Percentiles rank a stretch among this genome's conserved stretches.
phyloP scores from a whole-genome alignment of 2,113 vertebrate genomes.

The Corythornis vintsioides region DNA sequence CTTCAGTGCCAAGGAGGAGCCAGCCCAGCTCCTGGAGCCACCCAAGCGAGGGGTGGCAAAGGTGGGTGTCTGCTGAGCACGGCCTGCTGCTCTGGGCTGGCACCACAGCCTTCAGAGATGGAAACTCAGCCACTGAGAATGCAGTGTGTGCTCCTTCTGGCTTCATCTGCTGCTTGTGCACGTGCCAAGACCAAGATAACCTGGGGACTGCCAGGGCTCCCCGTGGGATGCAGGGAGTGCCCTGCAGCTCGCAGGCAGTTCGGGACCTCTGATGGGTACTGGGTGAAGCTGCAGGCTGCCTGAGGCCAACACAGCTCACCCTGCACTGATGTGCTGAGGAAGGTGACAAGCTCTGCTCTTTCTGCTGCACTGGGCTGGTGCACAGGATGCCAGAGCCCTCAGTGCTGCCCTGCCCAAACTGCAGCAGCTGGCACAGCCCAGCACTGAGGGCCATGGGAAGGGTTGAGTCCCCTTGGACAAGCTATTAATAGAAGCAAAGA shows the following conservation, averaged over 20 bases:
- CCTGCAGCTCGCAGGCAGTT: not conserved
- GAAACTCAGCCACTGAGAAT: not conserved
- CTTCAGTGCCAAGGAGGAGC: not conserved
- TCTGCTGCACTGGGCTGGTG: not conserved
- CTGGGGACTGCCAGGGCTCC: not conserved
- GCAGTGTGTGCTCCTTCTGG: not conserved
- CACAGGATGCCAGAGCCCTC: no score
- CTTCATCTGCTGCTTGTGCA: not conserved
- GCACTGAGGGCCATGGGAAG: not conserved
- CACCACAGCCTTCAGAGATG: not conserved
- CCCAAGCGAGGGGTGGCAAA: not conserved
- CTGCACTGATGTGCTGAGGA: not conserved
- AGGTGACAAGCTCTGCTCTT: not conserved
- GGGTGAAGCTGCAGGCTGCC: not conserved
- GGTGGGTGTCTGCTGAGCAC: not conserved
- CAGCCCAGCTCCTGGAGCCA: not conserved
- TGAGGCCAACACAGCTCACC: not conserved
- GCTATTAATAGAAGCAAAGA: slow-evolving; percentile 14
- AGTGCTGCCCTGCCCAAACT: not conserved
- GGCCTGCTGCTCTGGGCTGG: not conserved
- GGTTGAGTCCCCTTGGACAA: not conserved
- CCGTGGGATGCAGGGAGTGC: not conserved
- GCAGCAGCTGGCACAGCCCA: not conserved
- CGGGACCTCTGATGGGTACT: not conserved
- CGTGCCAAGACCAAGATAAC: not conserved